A percentile compares a stretch with the other conserved stretches of the same genome.
Evolutionary conservation across 2,888 invertebrate species (phyloP).

Genomic region (Asteroscopus sphinx): DNA sequence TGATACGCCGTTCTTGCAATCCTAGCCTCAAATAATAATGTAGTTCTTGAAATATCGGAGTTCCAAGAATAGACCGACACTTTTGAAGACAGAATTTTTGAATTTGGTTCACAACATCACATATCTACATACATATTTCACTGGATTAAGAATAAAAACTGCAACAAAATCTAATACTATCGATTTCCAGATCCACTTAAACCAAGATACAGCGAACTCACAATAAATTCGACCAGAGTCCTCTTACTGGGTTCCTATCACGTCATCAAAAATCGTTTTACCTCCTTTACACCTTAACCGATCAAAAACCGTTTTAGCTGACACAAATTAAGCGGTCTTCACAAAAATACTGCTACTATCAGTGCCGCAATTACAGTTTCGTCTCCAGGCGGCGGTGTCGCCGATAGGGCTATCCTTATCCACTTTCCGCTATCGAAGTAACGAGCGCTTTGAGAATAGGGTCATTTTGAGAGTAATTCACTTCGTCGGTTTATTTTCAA

Average conservation of each 20-base stretch:
- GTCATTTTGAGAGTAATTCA: conserved; percentile 42
- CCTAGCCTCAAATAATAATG: no score
- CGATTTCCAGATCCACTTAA: background rate
- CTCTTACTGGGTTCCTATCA: conserved; percentile 18
- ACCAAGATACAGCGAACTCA: conserved; percentile 8
- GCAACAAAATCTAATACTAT: background rate
- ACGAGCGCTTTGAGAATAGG: conserved; percentile 64
- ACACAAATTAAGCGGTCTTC: conserved; percentile 46
- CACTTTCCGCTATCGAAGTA: conserved; percentile 62
- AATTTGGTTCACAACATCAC: no score
- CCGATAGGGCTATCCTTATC: conserved; percentile 62
- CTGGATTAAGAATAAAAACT: no score
- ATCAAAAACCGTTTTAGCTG: conserved; percentile 46
- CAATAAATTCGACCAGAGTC: conserved; percentile 36
- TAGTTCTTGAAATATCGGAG: no score
- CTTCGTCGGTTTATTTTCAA: background rate
- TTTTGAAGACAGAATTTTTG: no score
- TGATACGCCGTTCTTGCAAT: no score
- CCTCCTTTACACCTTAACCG: conserved; percentile 38
- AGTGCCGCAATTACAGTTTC: conserved; percentile 50
- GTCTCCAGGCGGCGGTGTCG: conserved; percentile 60
- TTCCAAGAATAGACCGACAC: no score
- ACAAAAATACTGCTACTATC: conserved; percentile 38
- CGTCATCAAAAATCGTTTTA: conserved; percentile 50
- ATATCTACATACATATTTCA: no score